These are phyloP conservation scores for Crossaster papposus DNA, from an alignment of 53 echinoderm and acorn worm species.

Conservation along the genomic window DNA sequence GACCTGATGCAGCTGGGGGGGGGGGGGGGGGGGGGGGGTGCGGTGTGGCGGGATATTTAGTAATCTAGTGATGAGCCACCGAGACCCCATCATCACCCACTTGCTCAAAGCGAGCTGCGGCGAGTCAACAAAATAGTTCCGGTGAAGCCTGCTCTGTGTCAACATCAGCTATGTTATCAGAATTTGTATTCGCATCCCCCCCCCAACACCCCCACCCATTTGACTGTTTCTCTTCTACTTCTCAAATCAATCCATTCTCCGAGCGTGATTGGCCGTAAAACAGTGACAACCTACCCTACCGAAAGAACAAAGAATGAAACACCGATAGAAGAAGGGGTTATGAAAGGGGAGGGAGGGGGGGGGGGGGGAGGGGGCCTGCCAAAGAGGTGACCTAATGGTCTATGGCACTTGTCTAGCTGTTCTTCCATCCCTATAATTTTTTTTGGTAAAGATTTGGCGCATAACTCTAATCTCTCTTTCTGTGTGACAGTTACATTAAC, in stretches of 20 bases:
- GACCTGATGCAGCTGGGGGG: not conserved
- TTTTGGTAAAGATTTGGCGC: not conserved
- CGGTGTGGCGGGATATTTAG: slow-evolving; percentile 6
- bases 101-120: slow-evolving; percentile 13
- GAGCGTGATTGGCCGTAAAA: slow-evolving; percentile 15
- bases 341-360: too few relatives aligned
- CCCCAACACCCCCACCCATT: not conserved
- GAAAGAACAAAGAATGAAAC: slow-evolving; percentile 34
- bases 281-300: slow-evolving; percentile 7
- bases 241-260: not conserved
- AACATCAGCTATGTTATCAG: slow-evolving; percentile 33
- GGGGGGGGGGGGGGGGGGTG: too few relatives aligned
- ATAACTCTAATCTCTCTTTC: too few relatives aligned
- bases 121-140: slow-evolving; percentile 41
- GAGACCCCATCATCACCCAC: slow-evolving; percentile 25
- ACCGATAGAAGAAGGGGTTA: too few relatives aligned
- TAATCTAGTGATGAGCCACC: not conserved
- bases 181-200: not conserved
- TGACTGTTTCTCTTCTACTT: not conserved
- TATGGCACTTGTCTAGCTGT: slow-evolving; percentile 3
- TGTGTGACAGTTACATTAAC: slow-evolving; percentile 12
- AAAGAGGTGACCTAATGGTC: not conserved
- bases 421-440: not conserved
- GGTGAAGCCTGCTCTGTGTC: not conserved
- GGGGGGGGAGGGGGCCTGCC: too few relatives aligned